phyloP scores from a whole-genome alignment of 2,888 invertebrate genomes.

The Nymphalis c-album region DNA sequence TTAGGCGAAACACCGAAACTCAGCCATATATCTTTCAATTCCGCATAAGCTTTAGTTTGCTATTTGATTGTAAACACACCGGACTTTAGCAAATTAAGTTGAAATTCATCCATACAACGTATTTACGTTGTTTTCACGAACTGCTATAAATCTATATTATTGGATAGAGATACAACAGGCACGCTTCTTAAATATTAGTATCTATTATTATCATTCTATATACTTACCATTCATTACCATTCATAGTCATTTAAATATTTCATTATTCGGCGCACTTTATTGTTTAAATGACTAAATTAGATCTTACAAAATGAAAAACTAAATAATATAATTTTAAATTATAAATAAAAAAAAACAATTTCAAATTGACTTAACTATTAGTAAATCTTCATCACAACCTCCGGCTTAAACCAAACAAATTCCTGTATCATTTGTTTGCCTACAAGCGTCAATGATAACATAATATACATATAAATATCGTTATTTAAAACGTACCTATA shows the following conservation, averaged over 20 bases:
- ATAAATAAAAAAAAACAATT: background rate
- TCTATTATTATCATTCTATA: conserved; percentile 5
- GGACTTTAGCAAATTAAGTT: conserved; percentile 40
- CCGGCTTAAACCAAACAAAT: conserved; percentile 23
- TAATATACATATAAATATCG: background rate
- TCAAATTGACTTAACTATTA: background rate
- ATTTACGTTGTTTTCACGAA: conserved; percentile 36
- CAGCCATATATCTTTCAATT: conserved; percentile 70
- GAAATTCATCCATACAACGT: conserved; percentile 37
- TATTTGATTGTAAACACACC: conserved; percentile 44
- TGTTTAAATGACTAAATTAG: conserved; percentile 14
- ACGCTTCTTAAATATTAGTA: conserved; percentile 14
- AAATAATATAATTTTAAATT: background rate
- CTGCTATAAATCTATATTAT: conserved; percentile 33
- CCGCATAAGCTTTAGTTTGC: conserved; percentile 55
- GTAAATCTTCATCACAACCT: conserved; percentile 33
- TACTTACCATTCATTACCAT: too few species aligned
- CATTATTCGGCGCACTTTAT: conserved; percentile 2
- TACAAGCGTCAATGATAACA: conserved; percentile 13
- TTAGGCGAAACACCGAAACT: conserved; percentile 70
- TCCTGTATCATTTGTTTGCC: conserved; percentile 17
- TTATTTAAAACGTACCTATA: background rate
- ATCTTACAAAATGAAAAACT: background rate
- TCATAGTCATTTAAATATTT: conserved; percentile 1
- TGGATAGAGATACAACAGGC: conserved; percentile 20